A percentile compares a stretch with the other conserved stretches of the same genome.
Conservation (phyloP, 2,113 vertebrate species). For the Coracopsis vasa region DNA sequence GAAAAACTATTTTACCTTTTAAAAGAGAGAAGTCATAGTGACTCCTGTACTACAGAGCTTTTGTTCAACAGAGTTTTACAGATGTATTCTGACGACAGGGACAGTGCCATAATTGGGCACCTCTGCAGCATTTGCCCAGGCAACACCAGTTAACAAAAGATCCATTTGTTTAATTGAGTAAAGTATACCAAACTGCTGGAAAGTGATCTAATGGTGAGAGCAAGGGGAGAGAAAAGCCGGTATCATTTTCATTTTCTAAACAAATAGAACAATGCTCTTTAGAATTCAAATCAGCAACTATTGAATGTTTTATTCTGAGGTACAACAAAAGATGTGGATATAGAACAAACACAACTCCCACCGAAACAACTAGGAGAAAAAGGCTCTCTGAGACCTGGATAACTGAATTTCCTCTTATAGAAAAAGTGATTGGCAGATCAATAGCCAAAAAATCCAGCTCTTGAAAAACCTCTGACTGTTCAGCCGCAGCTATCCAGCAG, state of each 20-base stretch:
- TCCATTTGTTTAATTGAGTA: background rate
- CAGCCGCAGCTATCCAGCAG: background rate
- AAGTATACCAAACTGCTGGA: background rate
- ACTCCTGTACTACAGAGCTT: background rate
- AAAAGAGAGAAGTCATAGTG: background rate
- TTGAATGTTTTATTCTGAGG: conserved; percentile 2
- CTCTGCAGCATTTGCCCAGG: background rate
- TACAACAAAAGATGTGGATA: background rate
- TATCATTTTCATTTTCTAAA: conserved; percentile 26
- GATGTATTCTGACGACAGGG: background rate
- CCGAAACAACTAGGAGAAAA: background rate
- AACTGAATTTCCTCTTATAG: background rate
- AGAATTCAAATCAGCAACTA: background rate
- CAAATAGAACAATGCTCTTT: conserved; percentile 18
- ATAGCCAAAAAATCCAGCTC: background rate
- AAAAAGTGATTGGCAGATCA: conserved; percentile 19
- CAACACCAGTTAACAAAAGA: background rate
- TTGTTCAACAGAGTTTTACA: background rate
- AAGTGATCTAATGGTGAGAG: background rate
- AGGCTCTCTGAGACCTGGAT: background rate
- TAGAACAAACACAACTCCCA: background rate
- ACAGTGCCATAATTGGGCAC: background rate
- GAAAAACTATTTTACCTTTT: background rate
- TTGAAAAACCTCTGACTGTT: background rate
- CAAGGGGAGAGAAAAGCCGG: background rate